These are phyloP conservation scores for Hyles euphorbiae DNA, from an alignment of 1,140 invertebrate species.

Conservation along the genomic window DNA sequence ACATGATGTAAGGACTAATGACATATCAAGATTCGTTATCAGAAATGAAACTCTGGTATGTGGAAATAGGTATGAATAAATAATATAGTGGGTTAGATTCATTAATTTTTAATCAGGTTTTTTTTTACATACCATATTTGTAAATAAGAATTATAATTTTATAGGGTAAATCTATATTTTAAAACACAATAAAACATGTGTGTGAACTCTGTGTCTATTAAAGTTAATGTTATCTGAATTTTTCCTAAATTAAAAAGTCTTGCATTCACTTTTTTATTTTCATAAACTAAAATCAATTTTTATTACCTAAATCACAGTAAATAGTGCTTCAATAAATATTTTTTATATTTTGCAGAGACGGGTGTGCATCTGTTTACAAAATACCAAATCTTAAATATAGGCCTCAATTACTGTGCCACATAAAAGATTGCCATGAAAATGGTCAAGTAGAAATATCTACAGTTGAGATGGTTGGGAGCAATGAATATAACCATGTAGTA, in stretches of 20 bases:
- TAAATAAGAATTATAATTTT: too few species aligned
- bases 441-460: slow-evolving; percentile 51
- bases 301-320: background rate
- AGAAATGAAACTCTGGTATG: slow-evolving; percentile 45
- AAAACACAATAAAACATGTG: too few species aligned
- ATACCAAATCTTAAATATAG: slow-evolving; percentile 22
- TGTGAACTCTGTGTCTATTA: too few species aligned
- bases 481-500: slow-evolving; percentile 20
- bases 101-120: too few species aligned
- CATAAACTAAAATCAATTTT: too few species aligned
- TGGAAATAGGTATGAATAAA: slow-evolving; percentile 53
- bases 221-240: too few species aligned
- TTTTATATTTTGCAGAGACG: slow-evolving; percentile 44
- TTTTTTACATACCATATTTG: too few species aligned
- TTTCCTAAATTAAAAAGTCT: too few species aligned
- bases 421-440: slow-evolving; percentile 46
- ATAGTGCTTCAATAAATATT: slow-evolving; percentile 1
- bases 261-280: too few species aligned
- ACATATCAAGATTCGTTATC: slow-evolving; percentile 61
- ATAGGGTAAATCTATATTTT: too few species aligned
- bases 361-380: slow-evolving; percentile 38
- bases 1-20: slow-evolving; percentile 57
- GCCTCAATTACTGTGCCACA: slow-evolving; percentile 39
- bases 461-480: slow-evolving; percentile 40
- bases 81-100: background rate